phyloP scores from a whole-genome alignment of 2,113 vertebrate species.

The Pseudorectes ferrugineus region DNA sequence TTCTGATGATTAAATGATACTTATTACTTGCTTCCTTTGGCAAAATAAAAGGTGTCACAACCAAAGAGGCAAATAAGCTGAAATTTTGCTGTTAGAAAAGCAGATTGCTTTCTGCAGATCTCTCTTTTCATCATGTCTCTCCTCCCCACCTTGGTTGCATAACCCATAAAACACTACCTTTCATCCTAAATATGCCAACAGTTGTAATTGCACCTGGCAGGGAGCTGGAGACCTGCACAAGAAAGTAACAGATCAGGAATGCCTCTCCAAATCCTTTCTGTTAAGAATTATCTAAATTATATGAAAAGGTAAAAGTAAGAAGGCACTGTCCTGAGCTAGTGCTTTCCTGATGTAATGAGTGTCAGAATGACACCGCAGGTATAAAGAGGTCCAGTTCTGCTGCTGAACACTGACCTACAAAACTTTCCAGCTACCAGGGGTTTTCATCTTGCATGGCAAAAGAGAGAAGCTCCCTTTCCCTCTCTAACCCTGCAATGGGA shows the following conservation, averaged over 20 bases:
- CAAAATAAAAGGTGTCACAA: neutral
- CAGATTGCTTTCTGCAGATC: neutral
- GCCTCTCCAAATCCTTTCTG: neutral
- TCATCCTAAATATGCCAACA: neutral
- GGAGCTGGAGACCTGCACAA: neutral
- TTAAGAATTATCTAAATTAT: neutral
- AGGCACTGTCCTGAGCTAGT: neutral
- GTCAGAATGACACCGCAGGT: rapidly evolving
- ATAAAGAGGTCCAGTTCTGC: neutral
- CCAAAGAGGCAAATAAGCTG: neutral
- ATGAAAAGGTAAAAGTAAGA: neutral
- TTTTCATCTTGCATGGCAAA: neutral
- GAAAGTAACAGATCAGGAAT: neutral
- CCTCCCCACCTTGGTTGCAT: neutral
- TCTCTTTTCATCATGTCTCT: neutral
- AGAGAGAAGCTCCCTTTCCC: neutral
- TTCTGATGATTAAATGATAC: neutral
- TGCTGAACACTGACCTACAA: neutral
- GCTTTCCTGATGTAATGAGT: neutral
- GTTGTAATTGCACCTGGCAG: neutral
- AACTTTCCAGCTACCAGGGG: neutral
- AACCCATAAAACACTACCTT: neutral
- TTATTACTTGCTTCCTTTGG: neutral
- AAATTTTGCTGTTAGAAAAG: neutral
- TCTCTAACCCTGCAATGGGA: neutral